Percentiles rank a stretch among this genome's conserved stretches.
Conservation (phyloP, 2,888 invertebrate species). For the Cecidostiba fungosa region DNA sequence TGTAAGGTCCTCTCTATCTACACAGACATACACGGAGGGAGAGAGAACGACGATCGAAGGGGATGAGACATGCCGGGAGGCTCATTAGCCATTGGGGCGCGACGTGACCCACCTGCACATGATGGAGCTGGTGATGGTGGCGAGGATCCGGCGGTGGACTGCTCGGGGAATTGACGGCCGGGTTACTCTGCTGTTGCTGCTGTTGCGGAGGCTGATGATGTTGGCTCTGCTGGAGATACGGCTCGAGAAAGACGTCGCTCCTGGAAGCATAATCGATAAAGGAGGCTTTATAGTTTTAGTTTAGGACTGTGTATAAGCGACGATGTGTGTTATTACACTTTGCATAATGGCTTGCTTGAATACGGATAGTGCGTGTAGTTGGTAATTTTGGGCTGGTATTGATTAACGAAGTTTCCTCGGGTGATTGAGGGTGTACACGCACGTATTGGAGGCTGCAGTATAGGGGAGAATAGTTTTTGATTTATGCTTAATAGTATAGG, state of each 20-base stretch:
- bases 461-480: background rate
- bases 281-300: conserved; percentile 25
- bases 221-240: conserved; percentile 83
- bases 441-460: background rate
- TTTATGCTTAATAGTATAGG: background rate
- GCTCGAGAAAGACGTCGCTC: conserved; percentile 89
- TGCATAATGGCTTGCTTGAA: conserved; percentile 22
- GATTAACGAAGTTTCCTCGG: background rate
- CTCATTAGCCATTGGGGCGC: conserved; percentile 20
- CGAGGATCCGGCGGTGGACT: conserved; percentile 79
- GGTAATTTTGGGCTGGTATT: background rate
- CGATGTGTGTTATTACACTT: background rate
- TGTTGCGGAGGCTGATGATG: conserved; percentile 77
- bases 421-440: background rate
- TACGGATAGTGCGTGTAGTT: background rate
- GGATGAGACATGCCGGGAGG: background rate
- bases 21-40: background rate
- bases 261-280: conserved; percentile 81
- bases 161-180: conserved; percentile 75
- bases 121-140: conserved; percentile 83
- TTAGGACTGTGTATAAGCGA: background rate
- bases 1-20: background rate
- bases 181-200: conserved; percentile 17
- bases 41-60: background rate
- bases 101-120: conserved; percentile 75